Evolutionary conservation across 2,113 vertebrate genomes (phyloP).

Genomic region (Saccopteryx bilineata): DNA sequence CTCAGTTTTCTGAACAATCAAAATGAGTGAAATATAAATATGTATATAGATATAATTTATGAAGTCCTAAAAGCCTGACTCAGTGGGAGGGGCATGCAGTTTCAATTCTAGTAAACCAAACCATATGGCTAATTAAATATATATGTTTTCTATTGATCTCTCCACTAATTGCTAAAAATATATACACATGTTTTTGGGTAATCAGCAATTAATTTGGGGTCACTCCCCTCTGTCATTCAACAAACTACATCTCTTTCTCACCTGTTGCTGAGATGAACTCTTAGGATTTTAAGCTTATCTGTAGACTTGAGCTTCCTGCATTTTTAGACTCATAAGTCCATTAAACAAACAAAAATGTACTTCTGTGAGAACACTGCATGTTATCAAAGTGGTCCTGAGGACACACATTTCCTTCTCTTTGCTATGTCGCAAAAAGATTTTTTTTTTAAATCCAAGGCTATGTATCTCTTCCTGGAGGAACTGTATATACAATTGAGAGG

Average conservation of each 20-base stretch:
- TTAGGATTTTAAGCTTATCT: neutral
- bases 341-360: neutral
- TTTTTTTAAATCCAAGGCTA: neutral
- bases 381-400: neutral
- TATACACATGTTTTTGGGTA: constrained; percentile 75
- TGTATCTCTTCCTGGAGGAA: constrained; percentile 3
- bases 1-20: constrained; percentile 25
- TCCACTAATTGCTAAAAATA: constrained; percentile 84
- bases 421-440: neutral
- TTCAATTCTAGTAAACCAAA: constrained; percentile 84
- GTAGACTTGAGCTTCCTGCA: neutral
- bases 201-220: constrained; percentile 78
- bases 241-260: constrained; percentile 75
- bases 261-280: constrained; percentile 71
- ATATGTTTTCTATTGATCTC: constrained; percentile 83
- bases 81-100: constrained; percentile 70
- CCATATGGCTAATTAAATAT: constrained; percentile 85
- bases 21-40: neutral
- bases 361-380: neutral
- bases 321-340: neutral
- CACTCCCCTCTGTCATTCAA: constrained; percentile 58
- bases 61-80: neutral
- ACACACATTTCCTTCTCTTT: neutral
- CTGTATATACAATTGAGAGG: neutral
- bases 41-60: neutral